phyloP scores from a whole-genome alignment of 2,888 invertebrate species.

The Isotomurus palustris region DNA sequence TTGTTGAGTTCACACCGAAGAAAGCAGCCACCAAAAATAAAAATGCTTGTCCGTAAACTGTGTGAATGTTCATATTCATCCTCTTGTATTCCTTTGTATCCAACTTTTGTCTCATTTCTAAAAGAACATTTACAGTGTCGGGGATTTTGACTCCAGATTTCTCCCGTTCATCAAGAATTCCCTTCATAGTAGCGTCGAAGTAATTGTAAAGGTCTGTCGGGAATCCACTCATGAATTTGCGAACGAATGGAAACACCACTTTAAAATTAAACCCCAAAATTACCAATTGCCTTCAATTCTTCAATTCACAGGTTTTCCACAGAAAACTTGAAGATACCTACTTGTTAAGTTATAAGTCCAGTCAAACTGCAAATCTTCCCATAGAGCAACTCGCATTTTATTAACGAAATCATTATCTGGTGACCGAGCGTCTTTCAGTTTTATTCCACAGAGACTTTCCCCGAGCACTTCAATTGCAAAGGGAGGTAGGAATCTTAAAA shows the following conservation, averaged over 20 bases:
- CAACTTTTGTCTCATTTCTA: conserved; percentile 16
- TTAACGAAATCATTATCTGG: conserved; percentile 26
- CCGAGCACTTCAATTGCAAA: conserved; percentile 27
- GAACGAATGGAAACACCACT: conserved; percentile 24
- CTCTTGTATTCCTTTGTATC: conserved; percentile 19
- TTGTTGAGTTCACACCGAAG: conserved; percentile 2
- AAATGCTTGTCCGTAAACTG: conserved; percentile 22
- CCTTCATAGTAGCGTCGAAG: not conserved
- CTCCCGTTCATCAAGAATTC: not conserved
- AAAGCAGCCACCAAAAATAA: conserved; percentile 20
- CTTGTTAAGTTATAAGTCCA: conserved; percentile 16
- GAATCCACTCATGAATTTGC: conserved; percentile 1
- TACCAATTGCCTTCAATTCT: not conserved
- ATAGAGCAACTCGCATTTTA: conserved; percentile 1
- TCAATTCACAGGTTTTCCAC: not conserved
- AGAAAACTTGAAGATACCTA: conserved; percentile 5
- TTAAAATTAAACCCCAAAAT: no score
- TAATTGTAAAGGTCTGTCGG: not conserved
- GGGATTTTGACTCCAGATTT: not conserved
- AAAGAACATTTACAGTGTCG: conserved; percentile 1
- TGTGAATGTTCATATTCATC: conserved; percentile 18
- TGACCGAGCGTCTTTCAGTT: conserved; percentile 25
- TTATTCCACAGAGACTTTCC: conserved; percentile 29
- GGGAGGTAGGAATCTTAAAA: conserved; percentile 1
- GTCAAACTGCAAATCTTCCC: not conserved